Conservation (phyloP, 1,140 invertebrate genomes). For the Lamellibrachia luymesi region DNA sequence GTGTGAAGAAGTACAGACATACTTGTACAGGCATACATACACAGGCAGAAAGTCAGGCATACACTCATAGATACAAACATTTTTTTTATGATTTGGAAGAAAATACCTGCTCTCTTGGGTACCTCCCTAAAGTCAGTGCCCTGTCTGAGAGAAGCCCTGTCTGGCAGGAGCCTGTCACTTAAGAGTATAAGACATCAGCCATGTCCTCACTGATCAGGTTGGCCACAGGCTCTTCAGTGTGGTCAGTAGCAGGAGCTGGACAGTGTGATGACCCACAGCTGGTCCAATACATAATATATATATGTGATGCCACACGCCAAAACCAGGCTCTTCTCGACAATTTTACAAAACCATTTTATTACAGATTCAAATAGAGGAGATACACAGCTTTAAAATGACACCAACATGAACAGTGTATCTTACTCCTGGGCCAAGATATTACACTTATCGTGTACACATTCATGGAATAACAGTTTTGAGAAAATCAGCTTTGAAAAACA, state of each 20-base stretch:
- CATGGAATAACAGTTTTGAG: too few species aligned
- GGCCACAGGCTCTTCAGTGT: neutral
- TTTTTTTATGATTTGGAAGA: neutral
- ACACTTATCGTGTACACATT: too few species aligned
- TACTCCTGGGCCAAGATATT: too few species aligned
- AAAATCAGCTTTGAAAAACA: too few species aligned
- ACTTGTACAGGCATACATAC: neutral
- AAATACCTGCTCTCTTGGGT: neutral
- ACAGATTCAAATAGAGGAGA: too few species aligned
- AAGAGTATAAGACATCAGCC: neutral
- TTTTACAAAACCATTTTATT: too few species aligned
- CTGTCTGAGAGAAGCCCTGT: neutral
- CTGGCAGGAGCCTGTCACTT: neutral
- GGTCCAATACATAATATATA: too few species aligned
- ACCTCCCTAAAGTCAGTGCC: neutral
- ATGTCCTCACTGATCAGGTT: neutral
- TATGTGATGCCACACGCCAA: too few species aligned
- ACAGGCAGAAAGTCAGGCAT: neutral
- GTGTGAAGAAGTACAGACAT: neutral
- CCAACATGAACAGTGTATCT: too few species aligned
- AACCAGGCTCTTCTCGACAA: too few species aligned
- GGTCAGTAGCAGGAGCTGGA: neutral
- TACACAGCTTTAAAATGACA: too few species aligned
- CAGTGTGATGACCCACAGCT: neutral
- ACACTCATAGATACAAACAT: neutral